Percentiles rank a stretch among this genome's conserved stretches.
These are phyloP conservation scores for Neocrepidodera transversa DNA, from an alignment of 2,888 invertebrate species.

Conservation along the genomic window DNA sequence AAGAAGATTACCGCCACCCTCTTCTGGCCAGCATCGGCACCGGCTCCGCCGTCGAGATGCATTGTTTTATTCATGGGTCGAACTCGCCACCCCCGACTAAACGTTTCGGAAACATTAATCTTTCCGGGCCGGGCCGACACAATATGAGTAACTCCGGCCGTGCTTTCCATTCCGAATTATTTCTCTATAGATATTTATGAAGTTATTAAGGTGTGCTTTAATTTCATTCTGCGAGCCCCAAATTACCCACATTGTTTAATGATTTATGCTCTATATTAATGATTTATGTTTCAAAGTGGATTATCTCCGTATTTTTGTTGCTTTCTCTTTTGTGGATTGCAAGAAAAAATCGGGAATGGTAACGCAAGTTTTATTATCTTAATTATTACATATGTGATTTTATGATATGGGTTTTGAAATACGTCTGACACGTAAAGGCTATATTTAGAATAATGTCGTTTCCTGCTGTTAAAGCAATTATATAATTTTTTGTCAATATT, in stretches of 20 bases:
- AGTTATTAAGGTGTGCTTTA: constrained; percentile 40
- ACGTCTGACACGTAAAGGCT: too few species aligned
- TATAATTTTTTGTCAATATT: too few species aligned
- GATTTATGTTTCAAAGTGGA: constrained; percentile 24
- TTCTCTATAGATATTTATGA: constrained; percentile 42
- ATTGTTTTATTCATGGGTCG: constrained; percentile 47
- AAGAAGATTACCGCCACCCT: constrained; percentile 30
- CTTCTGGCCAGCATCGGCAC: constrained; percentile 23
- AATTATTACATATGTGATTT: neutral
- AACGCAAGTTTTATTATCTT: neutral
- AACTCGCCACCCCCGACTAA: constrained; percentile 45
- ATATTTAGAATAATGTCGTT: too few species aligned
- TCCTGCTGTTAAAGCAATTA: too few species aligned
- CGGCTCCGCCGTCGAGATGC: constrained; percentile 35
- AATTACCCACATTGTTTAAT: constrained; percentile 33
- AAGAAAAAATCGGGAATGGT: neutral
- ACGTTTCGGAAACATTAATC: constrained; percentile 49
- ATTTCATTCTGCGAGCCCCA: constrained; percentile 34
- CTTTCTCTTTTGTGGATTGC: constrained; percentile 5
- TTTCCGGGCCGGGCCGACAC: constrained; percentile 37
- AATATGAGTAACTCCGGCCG: constrained; percentile 34
- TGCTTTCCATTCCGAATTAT: constrained; percentile 36
- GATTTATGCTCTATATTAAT: constrained; percentile 29
- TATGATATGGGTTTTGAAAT: neutral
- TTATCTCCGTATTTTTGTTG: constrained; percentile 12